These are phyloP conservation scores for Brenthis hecate DNA, from an alignment of 2,888 invertebrate genomes.

Conservation along the genomic window DNA sequence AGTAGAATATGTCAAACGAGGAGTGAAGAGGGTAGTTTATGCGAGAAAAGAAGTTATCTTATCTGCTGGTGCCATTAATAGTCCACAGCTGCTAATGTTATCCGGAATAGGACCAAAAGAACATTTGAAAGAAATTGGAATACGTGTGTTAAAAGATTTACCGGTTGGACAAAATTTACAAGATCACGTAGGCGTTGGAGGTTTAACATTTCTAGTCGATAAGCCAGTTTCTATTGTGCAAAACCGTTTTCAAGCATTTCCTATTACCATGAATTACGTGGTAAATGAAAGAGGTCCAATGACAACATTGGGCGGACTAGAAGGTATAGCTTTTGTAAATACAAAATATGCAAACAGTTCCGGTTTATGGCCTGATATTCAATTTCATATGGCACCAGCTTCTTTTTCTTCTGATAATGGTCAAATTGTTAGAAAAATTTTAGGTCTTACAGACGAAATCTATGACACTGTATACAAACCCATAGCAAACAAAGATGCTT, in stretches of 20 bases:
- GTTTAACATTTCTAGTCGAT: slow-evolving; percentile 89
- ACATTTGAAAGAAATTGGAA: slow-evolving; percentile 86
- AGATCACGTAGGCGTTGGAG: slow-evolving; percentile 94
- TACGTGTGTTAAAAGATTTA: slow-evolving; percentile 88
- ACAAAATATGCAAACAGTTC: slow-evolving; percentile 91
- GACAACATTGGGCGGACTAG: slow-evolving; percentile 93
- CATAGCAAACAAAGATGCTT: slow-evolving; percentile 89
- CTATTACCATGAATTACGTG: slow-evolving; percentile 91
- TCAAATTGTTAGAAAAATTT: slow-evolving; percentile 87
- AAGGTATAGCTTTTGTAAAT: slow-evolving; percentile 93
- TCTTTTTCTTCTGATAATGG: slow-evolving; percentile 91
- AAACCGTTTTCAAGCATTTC: slow-evolving; percentile 88
- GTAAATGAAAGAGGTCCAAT: slow-evolving; percentile 85
- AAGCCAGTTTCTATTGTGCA: slow-evolving; percentile 93
- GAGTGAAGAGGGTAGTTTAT: slow-evolving; percentile 85
- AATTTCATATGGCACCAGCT: slow-evolving; percentile 96
- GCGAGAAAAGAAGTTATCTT: slow-evolving; percentile 93
- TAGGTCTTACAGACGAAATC: slow-evolving; percentile 90
- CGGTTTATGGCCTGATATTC: slow-evolving; percentile 92
- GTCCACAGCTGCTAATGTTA: slow-evolving; percentile 95
- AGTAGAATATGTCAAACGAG: slow-evolving; percentile 90
- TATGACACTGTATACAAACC: slow-evolving; percentile 91
- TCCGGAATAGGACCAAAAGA: slow-evolving; percentile 91
- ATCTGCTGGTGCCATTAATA: slow-evolving; percentile 95
- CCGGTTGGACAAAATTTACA: slow-evolving; percentile 92